Conservation (phyloP, 37 sponge, comb jelly and placozoan genomes). For the Agelas oroides region DNA sequence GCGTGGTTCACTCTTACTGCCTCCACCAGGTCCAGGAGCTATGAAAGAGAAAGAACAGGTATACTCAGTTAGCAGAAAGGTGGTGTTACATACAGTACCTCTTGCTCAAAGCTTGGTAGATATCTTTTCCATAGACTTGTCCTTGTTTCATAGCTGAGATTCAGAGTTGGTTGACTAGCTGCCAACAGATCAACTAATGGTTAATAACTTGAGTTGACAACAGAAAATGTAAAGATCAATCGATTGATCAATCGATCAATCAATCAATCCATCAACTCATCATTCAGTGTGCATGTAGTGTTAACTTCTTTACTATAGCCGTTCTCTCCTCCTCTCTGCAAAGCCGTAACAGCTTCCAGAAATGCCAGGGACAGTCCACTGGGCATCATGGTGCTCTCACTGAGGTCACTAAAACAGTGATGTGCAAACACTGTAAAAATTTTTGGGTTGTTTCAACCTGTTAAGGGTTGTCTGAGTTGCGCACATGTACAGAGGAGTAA, state of each 20-base stretch:
- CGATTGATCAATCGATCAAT: too few species aligned
- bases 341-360: conserved; percentile 18
- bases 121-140: conserved; percentile 26
- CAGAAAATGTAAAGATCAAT: too few species aligned
- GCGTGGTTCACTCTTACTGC: not conserved
- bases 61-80: too few species aligned
- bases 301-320: not conserved
- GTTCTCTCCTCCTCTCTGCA: not conserved
- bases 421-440: too few species aligned
- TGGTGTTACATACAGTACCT: not conserved
- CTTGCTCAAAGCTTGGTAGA: conserved; percentile 48
- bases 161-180: not conserved
- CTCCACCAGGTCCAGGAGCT: conserved; percentile 27
- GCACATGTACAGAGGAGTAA: too few species aligned
- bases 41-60: not conserved
- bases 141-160: conserved; percentile 23
- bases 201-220: too few species aligned
- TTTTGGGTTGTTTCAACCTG: too few species aligned
- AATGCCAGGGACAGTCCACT: not conserved
- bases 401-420: too few species aligned
- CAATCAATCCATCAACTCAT: too few species aligned
- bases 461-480: too few species aligned
- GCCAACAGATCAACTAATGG: not conserved
- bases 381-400: too few species aligned
- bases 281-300: too few species aligned